Conservation (phyloP, 1,140 invertebrate species). For the Temnothorax nylanderi region DNA sequence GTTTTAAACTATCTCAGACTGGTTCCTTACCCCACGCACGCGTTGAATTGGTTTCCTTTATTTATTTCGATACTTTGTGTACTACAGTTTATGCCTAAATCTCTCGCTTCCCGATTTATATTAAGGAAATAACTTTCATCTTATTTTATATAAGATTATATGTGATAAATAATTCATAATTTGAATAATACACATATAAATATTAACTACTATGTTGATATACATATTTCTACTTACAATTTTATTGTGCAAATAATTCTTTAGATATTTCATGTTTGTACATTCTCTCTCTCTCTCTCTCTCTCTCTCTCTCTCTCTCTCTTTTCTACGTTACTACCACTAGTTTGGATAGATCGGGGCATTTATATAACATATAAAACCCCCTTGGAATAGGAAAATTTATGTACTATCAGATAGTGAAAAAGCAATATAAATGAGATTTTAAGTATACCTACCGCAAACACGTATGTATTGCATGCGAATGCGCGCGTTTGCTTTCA, state of each 20-base stretch:
- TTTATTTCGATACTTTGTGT: constrained; percentile 72
- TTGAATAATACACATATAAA: neutral
- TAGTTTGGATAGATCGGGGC: neutral
- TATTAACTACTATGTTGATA: neutral
- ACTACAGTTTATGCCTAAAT: constrained; percentile 42
- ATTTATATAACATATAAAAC: constrained; percentile 56
- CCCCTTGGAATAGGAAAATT: constrained; percentile 73
- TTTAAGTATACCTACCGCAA: constrained; percentile 78
- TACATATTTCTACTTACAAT: neutral
- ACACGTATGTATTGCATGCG: constrained; percentile 48
- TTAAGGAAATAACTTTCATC: neutral
- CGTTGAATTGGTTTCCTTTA: constrained; percentile 77
- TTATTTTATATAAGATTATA: constrained; percentile 8
- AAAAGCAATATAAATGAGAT: constrained; percentile 81
- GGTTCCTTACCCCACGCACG: constrained; percentile 65
- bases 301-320: neutral
- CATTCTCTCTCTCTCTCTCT: neutral
- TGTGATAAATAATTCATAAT: neutral
- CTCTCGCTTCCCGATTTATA: neutral
- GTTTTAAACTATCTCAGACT: constrained; percentile 72
- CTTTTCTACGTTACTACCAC: neutral
- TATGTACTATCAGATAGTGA: constrained; percentile 79
- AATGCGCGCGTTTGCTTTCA: neutral
- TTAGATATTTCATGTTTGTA: neutral
- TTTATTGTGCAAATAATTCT: neutral